Evolutionary conservation across 2,113 vertebrate genomes (phyloP).

Genomic region (Oreocharis arfaki): DNA sequence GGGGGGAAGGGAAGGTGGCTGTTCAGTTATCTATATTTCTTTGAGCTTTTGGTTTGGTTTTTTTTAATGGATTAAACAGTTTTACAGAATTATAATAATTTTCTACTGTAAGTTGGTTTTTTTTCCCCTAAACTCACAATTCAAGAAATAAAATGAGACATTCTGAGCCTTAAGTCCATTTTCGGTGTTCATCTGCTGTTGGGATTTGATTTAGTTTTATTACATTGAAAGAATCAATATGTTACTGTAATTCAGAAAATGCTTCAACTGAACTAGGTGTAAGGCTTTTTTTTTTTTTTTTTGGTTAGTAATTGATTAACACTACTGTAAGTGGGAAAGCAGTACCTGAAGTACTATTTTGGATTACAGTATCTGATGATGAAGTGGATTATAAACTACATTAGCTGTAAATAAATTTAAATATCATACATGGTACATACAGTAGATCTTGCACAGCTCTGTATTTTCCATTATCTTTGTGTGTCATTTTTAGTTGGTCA

Average conservation of each 20-base stretch:
- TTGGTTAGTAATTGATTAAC: background rate
- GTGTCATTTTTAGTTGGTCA: background rate
- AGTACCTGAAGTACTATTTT: background rate
- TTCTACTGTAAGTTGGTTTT: background rate
- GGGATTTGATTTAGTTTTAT: background rate
- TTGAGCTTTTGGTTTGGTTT: background rate
- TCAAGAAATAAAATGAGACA: background rate
- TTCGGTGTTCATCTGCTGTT: background rate
- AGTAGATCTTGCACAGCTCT: background rate
- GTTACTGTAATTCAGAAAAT: background rate
- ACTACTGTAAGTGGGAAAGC: background rate
- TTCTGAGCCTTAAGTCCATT: background rate
- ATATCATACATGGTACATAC: background rate
- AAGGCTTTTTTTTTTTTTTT: accelerated
- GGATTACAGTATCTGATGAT: background rate
- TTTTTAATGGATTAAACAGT: background rate
- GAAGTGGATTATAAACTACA: background rate
- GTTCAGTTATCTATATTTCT: background rate
- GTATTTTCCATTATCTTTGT: background rate
- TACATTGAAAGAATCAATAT: background rate
- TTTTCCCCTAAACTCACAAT: background rate
- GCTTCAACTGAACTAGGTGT: background rate
- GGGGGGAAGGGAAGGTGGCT: background rate
- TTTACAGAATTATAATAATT: background rate
- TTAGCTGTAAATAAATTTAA: background rate